These are phyloP conservation scores for Sminthurinus aureus DNA, from an alignment of 2,888 invertebrate genomes.

Conservation along the genomic window DNA sequence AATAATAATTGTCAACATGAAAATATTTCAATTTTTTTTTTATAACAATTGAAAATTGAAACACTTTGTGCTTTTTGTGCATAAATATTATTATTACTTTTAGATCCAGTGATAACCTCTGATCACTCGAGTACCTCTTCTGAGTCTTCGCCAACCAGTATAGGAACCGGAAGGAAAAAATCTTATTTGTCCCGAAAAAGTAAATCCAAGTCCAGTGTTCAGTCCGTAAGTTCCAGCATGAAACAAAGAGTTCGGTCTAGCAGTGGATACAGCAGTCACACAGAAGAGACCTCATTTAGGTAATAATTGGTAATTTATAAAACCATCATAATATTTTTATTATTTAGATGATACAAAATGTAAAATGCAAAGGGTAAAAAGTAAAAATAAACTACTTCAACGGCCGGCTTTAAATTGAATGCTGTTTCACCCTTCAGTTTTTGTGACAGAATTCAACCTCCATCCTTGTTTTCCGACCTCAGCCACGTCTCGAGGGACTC, in stretches of 20 bases:
- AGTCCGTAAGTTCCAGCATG: constrained; percentile 62
- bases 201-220: constrained; percentile 69
- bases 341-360: too few relatives aligned
- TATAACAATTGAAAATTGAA: too few relatives aligned
- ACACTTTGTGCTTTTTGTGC: neutral
- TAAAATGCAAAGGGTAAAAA: too few relatives aligned
- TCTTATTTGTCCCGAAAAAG: constrained; percentile 72
- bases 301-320: too few relatives aligned
- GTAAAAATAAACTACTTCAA: neutral
- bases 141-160: constrained; percentile 71
- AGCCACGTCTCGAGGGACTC: constrained; percentile 58
- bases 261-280: constrained; percentile 83
- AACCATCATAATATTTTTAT: too few relatives aligned
- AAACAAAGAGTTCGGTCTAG: constrained; percentile 80
- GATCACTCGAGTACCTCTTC: constrained; percentile 82
- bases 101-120: constrained; percentile 61
- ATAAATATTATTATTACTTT: constrained; percentile 23
- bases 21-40: too few relatives aligned
- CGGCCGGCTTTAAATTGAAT: neutral
- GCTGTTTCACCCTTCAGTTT: constrained; percentile 67
- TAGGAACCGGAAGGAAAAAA: constrained; percentile 62
- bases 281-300: constrained; percentile 86
- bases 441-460: constrained; percentile 85
- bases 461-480: constrained; percentile 82
- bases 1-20: too few relatives aligned